Percentiles rank a stretch among this genome's conserved stretches.
Evolutionary conservation across 1,140 invertebrate species (phyloP).

Genomic region (Diachasma alloeum): DNA sequence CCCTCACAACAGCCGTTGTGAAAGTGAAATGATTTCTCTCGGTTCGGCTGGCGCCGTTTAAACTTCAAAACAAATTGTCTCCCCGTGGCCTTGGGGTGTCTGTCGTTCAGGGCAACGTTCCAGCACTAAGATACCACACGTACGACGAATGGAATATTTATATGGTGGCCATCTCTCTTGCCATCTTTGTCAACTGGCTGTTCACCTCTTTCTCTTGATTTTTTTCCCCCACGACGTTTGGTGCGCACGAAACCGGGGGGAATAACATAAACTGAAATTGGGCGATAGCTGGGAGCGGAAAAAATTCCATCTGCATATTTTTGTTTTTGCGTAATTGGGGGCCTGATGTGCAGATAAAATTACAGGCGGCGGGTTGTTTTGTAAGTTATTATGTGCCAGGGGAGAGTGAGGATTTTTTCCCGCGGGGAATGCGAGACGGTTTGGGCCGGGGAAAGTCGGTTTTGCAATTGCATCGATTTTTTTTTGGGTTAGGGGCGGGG

Average conservation of each 20-base stretch:
- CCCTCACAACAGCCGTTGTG: not conserved
- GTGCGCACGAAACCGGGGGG: not conserved
- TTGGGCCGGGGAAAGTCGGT: too few species aligned
- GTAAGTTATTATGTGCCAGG: too few species aligned
- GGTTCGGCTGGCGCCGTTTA: not conserved
- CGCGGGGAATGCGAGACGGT: too few species aligned
- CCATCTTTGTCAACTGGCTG: not conserved
- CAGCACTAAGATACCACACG: conserved; percentile 4
- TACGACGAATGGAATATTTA: conserved; percentile 22
- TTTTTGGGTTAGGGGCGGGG: too few species aligned
- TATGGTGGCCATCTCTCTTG: conserved; percentile 11
- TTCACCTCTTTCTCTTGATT: not conserved
- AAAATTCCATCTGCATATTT: too few species aligned
- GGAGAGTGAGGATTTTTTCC: too few species aligned
- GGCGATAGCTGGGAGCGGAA: too few species aligned
- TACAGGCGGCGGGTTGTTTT: too few species aligned
- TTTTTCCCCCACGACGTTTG: not conserved
- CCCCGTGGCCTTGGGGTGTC: not conserved
- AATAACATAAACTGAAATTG: not conserved
- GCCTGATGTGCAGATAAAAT: too few species aligned
- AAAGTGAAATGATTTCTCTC: not conserved
- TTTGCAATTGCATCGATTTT: too few species aligned
- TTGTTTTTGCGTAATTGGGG: too few species aligned
- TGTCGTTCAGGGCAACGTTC: conserved; percentile 1
- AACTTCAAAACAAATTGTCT: conserved; percentile 3